These are phyloP conservation scores for Neria commutata DNA, from an alignment of 2,888 invertebrate species.

Conservation along the genomic window DNA sequence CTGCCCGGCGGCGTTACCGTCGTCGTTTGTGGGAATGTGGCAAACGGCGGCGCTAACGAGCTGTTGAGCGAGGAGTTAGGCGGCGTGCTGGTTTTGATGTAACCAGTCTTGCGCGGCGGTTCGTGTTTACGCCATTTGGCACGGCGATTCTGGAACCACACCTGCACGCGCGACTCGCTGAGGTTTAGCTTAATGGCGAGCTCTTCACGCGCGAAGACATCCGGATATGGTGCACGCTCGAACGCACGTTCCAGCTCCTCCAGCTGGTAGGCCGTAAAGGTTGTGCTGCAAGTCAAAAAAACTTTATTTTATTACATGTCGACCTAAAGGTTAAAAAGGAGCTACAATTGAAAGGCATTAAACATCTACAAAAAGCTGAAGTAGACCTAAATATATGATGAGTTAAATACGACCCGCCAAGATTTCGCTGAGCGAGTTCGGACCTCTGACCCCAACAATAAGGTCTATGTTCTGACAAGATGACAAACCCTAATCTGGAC, in stretches of 20 bases:
- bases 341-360: too few species aligned
- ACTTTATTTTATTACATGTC: too few species aligned
- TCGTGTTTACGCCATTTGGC: slow-evolving; percentile 95
- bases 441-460: too few species aligned
- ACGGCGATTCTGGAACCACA: slow-evolving; percentile 73
- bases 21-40: slow-evolving; percentile 69
- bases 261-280: slow-evolving; percentile 93
- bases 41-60: slow-evolving; percentile 66
- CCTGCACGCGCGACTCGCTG: slow-evolving; percentile 77
- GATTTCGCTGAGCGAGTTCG: too few species aligned
- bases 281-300: slow-evolving; percentile 74
- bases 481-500: too few species aligned
- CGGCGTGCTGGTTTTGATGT: slow-evolving; percentile 74
- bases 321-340: too few species aligned
- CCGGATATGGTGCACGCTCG: slow-evolving; percentile 94
- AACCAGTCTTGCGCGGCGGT: slow-evolving; percentile 87
- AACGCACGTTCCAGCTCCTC: slow-evolving; percentile 94
- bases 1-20: slow-evolving; percentile 68
- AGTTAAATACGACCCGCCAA: too few species aligned
- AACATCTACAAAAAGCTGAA: too few species aligned
- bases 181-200: slow-evolving; percentile 87
- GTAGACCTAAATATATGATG: too few species aligned
- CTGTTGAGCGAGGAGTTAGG: slow-evolving; percentile 63
- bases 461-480: too few species aligned
- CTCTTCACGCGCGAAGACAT: slow-evolving; percentile 94